Base-by-base conservation (phyloP, 1,140 invertebrate species). In the Pemphigus obesinymphae region DNA sequence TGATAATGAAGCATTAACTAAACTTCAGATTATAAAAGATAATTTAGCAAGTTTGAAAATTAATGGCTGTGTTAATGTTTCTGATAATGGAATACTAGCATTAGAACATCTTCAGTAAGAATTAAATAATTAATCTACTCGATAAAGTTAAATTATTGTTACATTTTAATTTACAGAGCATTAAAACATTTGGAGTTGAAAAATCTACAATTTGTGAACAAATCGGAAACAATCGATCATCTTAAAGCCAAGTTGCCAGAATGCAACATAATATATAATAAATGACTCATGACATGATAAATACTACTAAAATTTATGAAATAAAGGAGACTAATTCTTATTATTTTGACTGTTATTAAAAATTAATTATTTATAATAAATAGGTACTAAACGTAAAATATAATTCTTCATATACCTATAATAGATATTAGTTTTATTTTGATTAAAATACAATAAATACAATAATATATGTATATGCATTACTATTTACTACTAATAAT, bases 151-250 rank as follows among this genome's bases (percentile, higher is more conserved):
- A 45, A 43, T 43, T 20, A 20, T 61, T 31, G 3, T 29, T 70
- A 10, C 10, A 45, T 17, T 70, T 70, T 1, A 45, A 63, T 20
- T 78, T 80, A 13, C 26, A 80, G 76, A 20, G 2, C 34, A 29
- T 61, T 80, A 29, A 80, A 80, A 31, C 11, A 58, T 61, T 80
- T 80, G n/a, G 76, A 61, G 20, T 43, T 80, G 26, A 80, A 80
- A 80, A 80, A 80, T 61, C 15, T 80, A 63, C 53, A 80, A 45
- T 63, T 61, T 61, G 13, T 29, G n/a, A 63, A 26, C 17, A 6
- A 80, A 40, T 20, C 13, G 11, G 20, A 63, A 80, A 20, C 17
- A 26, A 63, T 80, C 43, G 5, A 29, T 63, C 37, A 29, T 61
- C 17, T 80, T 17, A 80, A 80, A 63, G 8, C n/a, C 15, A 58